phyloP scores from a whole-genome alignment of 2,888 invertebrate genomes.

The Nymphalis c-album region DNA sequence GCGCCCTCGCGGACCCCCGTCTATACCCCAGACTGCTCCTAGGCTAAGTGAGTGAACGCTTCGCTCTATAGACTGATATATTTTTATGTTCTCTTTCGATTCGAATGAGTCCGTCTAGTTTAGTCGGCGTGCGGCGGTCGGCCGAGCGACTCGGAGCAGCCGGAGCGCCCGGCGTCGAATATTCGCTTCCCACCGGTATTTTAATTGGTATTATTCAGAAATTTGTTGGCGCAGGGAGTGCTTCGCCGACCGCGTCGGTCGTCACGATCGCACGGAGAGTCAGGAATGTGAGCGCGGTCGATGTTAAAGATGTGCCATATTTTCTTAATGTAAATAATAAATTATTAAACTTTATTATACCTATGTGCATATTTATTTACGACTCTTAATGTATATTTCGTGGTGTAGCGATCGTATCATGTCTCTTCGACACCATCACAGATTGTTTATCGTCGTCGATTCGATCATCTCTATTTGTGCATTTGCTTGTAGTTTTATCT shows the following conservation, averaged over 20 bases:
- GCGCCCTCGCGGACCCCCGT: slow-evolving; percentile 25
- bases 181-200: slow-evolving; percentile 80
- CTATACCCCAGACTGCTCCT: slow-evolving; percentile 66
- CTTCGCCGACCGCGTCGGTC: slow-evolving; percentile 41
- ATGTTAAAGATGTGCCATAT: slow-evolving; percentile 79
- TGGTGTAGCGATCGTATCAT: slow-evolving; percentile 43
- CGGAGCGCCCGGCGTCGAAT: slow-evolving; percentile 57
- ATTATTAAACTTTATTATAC: slow-evolving; percentile 66
- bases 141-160: slow-evolving; percentile 57
- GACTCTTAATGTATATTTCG: slow-evolving; percentile 57
- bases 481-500: slow-evolving; percentile 73
- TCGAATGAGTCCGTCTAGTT: slow-evolving; percentile 66
- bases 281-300: slow-evolving; percentile 59
- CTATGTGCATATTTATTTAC: slow-evolving; percentile 77
- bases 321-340: slow-evolving; percentile 80
- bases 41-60: slow-evolving; percentile 74
- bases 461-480: slow-evolving; percentile 73
- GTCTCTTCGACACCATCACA: slow-evolving; percentile 62
- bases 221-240: slow-evolving; percentile 44
- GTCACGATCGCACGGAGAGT: slow-evolving; percentile 37
- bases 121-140: slow-evolving; percentile 56
- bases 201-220: slow-evolving; percentile 78
- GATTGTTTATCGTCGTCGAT: slow-evolving; percentile 50
- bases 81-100: slow-evolving; percentile 75
- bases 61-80: slow-evolving; percentile 77